Evolutionary conservation across 53 echinoderm and acorn worm species (phyloP), one percentile per base, ranked within the genome.

Genomic region (Paelopatides confundens): DNA sequence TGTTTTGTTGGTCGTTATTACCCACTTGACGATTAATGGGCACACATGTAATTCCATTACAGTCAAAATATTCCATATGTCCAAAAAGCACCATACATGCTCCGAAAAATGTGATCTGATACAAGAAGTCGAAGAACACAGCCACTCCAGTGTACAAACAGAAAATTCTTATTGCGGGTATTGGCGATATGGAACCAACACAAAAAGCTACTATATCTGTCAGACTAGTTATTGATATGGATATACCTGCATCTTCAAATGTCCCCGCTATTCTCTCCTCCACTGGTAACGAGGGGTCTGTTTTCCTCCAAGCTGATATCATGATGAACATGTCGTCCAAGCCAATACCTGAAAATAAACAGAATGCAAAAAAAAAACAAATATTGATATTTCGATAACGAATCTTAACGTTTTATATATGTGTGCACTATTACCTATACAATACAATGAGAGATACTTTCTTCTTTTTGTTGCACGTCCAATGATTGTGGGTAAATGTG

Each of bases 71-170:
- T 68, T 93, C 93, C 21, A 90, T 87, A 11, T 82, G 84, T 29
- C 93, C 93, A 14, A 79, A 88, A 66, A 91, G 82, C 17, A 86
- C 91, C 91, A 94, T 91, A 50, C 88, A 94, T 26, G 88, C 94
- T 12, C 86, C 94, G 35, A 94, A 94, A 86, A 94, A 94, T 15
- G 94, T 94, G 23, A 94, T 81, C 66, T 94, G 94, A 35, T 81
- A 94, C 3, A 88, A 29, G 82, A 85, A 94, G 54, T 94, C 91
- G 62, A 91, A 86, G 27, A 91, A 8, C 5, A 94, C 89, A 18
- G 94, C 91, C 24, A 88, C 85, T 2, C 94, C 91, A 47, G 91
- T 81, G 74, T 91, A 94, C 36, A 89, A 34, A 43, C 94, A 94
- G 76, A 94, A 94, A 26, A 94, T 89, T 3, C 89, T 65, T 8